Evolutionary conservation across 2,113 vertebrate genomes (phyloP), one percentile per base, ranked within the genome.

Genomic region (Callorhinus ursinus): DNA sequence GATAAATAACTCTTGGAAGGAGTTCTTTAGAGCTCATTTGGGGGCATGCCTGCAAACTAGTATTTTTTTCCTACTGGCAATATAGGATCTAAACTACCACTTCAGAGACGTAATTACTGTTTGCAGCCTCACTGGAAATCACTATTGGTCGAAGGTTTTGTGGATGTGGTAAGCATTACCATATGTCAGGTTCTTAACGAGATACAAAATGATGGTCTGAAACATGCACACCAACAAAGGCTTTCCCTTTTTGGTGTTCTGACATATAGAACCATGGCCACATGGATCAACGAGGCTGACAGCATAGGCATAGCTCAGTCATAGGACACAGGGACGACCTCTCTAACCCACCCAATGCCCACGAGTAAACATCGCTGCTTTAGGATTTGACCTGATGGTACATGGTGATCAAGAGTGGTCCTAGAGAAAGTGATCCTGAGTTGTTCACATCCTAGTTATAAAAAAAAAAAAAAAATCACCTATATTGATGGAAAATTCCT

Each of bases 1-100:
- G 88, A 76, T 93, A 96, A 96, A 88, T 79, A 95, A 86, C 92
- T 94, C 84, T n/a, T 81, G 92, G 90, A 97, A 96, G 97, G 79
- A 95, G 83, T 90, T 96, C 93, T 93, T 71, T 83, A 93, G 96
- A 87, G 76, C 93, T 83, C 85, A 71, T 97, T 69, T 90, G 79
- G 92, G 96, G 92, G 59, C 83, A 90, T 80, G 96, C 84, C 96
- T 79, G 84, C 96, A 95, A 96, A 96, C 92, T 86, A 85, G 97
- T 86, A 72, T 97, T 97, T 95, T 95, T 77, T 94, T 33, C 95
- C 86, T 92, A 97, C 93, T 77, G 92, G 96, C 96, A 96, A 93
- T 94, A 71, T 69, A 95, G 97, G 96, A 96, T 93, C 97, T 98
- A 95, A 98, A 98, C 97, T 97, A 97, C 98, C 97, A 98, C 96